Percentiles rank a stretch among this genome's conserved stretches.
phyloP scores from a whole-genome alignment of 2,888 invertebrate species.

The Willowsia nigromaculata region DNA sequence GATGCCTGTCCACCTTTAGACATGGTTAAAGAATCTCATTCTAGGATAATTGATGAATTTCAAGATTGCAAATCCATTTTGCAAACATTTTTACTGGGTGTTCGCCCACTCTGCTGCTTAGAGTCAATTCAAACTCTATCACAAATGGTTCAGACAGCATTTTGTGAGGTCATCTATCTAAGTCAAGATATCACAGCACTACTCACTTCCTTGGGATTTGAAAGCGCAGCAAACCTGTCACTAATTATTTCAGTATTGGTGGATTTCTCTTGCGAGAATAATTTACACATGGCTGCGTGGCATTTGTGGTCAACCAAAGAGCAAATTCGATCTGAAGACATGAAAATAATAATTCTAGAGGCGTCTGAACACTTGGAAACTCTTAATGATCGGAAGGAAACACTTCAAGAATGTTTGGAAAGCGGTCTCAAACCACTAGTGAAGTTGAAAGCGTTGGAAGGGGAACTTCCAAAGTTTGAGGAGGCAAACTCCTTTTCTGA shows the following conservation, averaged over 20 bases:
- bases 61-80: slow-evolving; percentile 69
- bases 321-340: slow-evolving; percentile 83
- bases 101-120: slow-evolving; percentile 63
- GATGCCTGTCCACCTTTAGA: slow-evolving; percentile 30
- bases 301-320: slow-evolving; percentile 73
- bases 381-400: slow-evolving; percentile 94
- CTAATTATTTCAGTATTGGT: slow-evolving; percentile 67
- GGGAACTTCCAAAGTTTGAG: slow-evolving; percentile 80
- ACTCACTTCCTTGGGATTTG: slow-evolving; percentile 70
- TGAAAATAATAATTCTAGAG: slow-evolving; percentile 93
- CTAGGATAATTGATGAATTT: slow-evolving; percentile 63
- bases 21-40: slow-evolving; percentile 43
- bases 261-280: slow-evolving; percentile 66
- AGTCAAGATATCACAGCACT: slow-evolving; percentile 70
- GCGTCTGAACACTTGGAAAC: slow-evolving; percentile 97
- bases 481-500: slow-evolving; percentile 75
- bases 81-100: slow-evolving; percentile 68
- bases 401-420: slow-evolving; percentile 87
- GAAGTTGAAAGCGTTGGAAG: slow-evolving; percentile 88
- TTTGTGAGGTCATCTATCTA: slow-evolving; percentile 71
- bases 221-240: slow-evolving; percentile 69
- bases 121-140: slow-evolving; percentile 73
- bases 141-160: slow-evolving; percentile 73
- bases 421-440: slow-evolving; percentile 88
- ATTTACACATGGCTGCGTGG: slow-evolving; percentile 70